These are phyloP conservation scores for Clavelina lepadiformis DNA, from an alignment of 23 tunicate genomes.

Conservation along the genomic window DNA sequence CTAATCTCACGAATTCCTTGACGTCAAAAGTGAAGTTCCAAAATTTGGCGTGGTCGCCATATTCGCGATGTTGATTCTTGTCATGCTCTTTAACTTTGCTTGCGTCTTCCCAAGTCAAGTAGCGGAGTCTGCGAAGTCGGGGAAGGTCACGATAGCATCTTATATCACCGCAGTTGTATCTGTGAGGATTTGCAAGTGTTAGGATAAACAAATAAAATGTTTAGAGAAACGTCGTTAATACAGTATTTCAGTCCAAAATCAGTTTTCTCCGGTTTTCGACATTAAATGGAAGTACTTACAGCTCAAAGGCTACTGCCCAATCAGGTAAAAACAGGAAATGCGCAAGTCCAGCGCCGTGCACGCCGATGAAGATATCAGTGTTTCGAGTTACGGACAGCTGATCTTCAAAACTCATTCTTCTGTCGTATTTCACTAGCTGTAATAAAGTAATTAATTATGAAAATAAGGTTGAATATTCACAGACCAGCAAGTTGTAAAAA, in stretches of 20 bases:
- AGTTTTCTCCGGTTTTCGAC: background rate
- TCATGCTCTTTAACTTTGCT: slow-evolving; percentile 18
- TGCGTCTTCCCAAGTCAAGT: slow-evolving; percentile 64
- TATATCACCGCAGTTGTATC: slow-evolving; percentile 82
- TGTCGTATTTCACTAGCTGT: slow-evolving; percentile 50
- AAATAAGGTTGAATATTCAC: background rate
- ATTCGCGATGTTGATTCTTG: slow-evolving; percentile 32
- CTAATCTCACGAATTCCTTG: slow-evolving; percentile 38
- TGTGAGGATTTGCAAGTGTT: slow-evolving; percentile 1
- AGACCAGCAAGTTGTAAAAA: background rate
- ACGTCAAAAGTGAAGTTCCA: slow-evolving; percentile 84
- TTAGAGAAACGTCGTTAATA: background rate
- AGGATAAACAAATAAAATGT: background rate
- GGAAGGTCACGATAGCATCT: slow-evolving; percentile 77
- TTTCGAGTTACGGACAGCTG: slow-evolving; percentile 58
- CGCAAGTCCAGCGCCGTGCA: slow-evolving; percentile 84
- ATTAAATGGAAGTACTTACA: slow-evolving; percentile 31
- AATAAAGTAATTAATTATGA: background rate
- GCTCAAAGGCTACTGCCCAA: slow-evolving; percentile 86
- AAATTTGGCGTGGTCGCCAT: slow-evolving; percentile 59
- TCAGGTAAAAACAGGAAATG: slow-evolving; percentile 81
- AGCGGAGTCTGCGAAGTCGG: slow-evolving; percentile 54
- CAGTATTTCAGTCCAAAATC: background rate
- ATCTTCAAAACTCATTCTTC: slow-evolving; percentile 38
- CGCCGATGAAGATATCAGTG: slow-evolving; percentile 76